phyloP scores from a whole-genome alignment of 2,113 vertebrate genomes.

The Cephalopterus ornatus region DNA sequence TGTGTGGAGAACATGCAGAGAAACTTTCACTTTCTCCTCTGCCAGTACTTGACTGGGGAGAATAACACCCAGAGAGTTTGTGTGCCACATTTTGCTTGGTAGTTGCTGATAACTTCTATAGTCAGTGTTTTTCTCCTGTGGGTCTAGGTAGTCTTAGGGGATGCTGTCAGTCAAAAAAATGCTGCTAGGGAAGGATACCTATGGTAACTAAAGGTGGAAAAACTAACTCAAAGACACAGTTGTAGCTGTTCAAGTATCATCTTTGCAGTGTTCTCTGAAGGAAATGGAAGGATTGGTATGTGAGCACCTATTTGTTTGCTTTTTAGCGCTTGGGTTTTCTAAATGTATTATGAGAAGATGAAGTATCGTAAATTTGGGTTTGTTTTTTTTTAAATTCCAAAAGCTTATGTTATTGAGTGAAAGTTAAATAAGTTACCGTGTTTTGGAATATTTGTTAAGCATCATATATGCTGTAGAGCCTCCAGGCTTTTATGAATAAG shows the following conservation, averaged over 20 bases:
- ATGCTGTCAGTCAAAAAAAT: not conserved
- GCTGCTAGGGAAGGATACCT: not conserved
- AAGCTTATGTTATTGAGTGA: not conserved
- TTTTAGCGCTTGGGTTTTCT: not conserved
- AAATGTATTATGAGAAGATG: not conserved
- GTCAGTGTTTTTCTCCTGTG: not conserved
- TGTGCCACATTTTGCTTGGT: not conserved
- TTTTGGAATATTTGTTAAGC: slow-evolving; percentile 10
- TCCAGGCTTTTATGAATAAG: slow-evolving; percentile 38
- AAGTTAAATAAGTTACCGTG: not conserved
- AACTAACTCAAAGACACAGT: not conserved
- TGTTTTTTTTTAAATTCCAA: not conserved
- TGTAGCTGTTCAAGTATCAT: not conserved
- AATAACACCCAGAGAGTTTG: not conserved
- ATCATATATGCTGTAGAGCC: not conserved
- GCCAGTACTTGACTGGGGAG: not conserved
- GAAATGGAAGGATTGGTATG: not conserved
- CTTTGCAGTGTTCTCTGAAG: not conserved
- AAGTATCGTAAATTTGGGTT: not conserved
- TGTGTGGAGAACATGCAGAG: not conserved
- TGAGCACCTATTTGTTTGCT: not conserved
- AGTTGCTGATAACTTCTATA: not conserved
- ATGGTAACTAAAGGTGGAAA: not conserved
- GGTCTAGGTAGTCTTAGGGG: not conserved
- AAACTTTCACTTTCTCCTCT: not conserved